Conservation (phyloP, 2,113 vertebrate genomes). For the Columbina picui region DNA sequence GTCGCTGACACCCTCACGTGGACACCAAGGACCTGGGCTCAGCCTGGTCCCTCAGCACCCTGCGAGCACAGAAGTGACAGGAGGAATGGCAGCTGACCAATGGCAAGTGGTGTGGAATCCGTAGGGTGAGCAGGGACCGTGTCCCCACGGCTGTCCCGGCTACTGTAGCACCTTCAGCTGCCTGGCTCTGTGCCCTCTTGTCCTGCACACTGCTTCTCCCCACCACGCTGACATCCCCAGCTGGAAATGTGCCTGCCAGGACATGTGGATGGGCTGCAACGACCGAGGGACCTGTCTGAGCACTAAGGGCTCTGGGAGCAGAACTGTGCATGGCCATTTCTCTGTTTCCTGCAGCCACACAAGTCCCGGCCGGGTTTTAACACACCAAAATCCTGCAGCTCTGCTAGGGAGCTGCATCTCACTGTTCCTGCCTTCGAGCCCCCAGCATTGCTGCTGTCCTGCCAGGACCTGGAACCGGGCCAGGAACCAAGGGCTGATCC, state of each 20-base stretch:
- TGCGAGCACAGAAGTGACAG: background rate
- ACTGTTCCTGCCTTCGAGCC: background rate
- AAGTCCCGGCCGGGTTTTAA: background rate
- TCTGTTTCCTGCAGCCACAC: fast-evolving
- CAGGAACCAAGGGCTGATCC: background rate
- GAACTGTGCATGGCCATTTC: fast-evolving
- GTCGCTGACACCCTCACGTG: background rate
- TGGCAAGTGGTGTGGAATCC: fast-evolving
- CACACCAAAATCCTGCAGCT: background rate
- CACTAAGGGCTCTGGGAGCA: background rate
- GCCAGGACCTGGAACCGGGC: fast-evolving
- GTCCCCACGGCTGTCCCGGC: background rate
- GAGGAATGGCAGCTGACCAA: background rate
- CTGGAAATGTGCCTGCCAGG: fast-evolving
- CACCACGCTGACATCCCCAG: fast-evolving
- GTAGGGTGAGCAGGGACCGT: fast-evolving
- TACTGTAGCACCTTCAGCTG: background rate
- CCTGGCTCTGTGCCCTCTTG: background rate
- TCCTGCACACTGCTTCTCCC: background rate
- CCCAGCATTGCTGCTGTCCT: background rate
- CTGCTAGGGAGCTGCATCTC: background rate
- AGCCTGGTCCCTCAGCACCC: background rate
- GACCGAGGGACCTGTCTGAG: fast-evolving
- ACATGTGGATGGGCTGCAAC: fast-evolving
- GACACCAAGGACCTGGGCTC: background rate